These are phyloP conservation scores for Sprattus sprattus DNA, from an alignment of 2,113 vertebrate species.

Conservation along the genomic window DNA sequence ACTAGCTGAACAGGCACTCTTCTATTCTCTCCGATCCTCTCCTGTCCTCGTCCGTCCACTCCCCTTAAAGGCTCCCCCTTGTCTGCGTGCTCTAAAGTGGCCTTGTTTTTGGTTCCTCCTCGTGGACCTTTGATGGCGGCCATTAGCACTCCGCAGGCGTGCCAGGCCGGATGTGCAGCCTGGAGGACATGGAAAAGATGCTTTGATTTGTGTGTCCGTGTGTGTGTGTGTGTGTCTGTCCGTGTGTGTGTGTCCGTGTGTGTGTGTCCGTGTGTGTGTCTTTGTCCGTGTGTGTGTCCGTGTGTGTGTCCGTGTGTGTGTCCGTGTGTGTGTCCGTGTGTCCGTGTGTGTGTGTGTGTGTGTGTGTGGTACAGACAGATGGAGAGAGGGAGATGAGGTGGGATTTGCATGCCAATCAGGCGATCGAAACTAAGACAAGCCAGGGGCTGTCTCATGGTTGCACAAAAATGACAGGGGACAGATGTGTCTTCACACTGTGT, in stretches of 20 bases:
- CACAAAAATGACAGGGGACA: background rate
- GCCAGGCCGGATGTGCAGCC: slow-evolving; percentile 30
- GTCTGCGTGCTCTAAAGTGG: slow-evolving; percentile 42
- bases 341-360: background rate
- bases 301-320: background rate
- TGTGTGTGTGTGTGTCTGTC: background rate
- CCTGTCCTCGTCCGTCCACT: background rate
- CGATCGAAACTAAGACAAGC: background rate
- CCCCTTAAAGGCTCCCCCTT: slow-evolving; percentile 40
- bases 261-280: background rate
- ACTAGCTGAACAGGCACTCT: background rate
- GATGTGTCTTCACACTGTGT: background rate
- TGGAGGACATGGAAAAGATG: slow-evolving; percentile 45
- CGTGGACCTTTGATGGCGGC: slow-evolving; percentile 30
- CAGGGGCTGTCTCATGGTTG: background rate
- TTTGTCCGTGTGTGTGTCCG: background rate
- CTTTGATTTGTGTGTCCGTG: slow-evolving; percentile 37
- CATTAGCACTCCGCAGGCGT: slow-evolving; percentile 38
- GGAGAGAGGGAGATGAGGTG: background rate
- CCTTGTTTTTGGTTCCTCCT: slow-evolving; percentile 43
- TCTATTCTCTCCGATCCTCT: background rate
- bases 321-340: background rate
- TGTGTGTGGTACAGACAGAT: background rate
- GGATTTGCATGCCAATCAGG: slow-evolving; percentile 12
- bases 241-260: background rate